Evolutionary conservation across 2,888 invertebrate species (phyloP), one percentile per base, ranked within the genome.

Genomic region (Drosophila anomalipes): DNA sequence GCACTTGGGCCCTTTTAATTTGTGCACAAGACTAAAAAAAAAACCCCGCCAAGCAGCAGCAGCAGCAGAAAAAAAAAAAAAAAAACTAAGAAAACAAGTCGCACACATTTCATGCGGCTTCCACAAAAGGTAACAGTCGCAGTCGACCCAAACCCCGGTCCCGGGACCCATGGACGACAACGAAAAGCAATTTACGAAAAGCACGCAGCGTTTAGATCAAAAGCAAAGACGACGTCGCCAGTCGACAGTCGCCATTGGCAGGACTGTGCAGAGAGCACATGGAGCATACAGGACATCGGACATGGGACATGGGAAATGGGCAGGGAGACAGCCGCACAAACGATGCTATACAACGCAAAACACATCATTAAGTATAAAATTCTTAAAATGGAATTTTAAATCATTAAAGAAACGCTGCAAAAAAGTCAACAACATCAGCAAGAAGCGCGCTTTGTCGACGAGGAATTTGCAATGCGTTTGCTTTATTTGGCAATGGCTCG

Each of bases 351-450:
- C 91, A 92, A 89, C 91, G 91, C 91, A 92, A 93, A 93, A 93
- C 93, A 93, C 93, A 93, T 93, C 93, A 93, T 93, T 93, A 93
- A 93, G 93, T 93, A 93, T 93, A 93, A 93, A 93, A 93, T 93
- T 93, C 93, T 93, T 93, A 93, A 93, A 93, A 93, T 93, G 93
- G 93, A 93, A 93, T 93, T 93, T 93, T 93, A 93, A 93, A 93
- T 87, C 87, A 88, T 88, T 88, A 88, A 88, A 75, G 72, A 71
- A 77, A 86, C 82, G 83, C 81, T 79, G 77, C 69, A 79, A 81
- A 77, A 70, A 78, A 82, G 78, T 70, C 77, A 75, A 79, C 77
- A 75, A 77, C 74, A 64, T 49, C 75, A 79, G 73, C 67, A 69
- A 74, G 74, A 73, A 73, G 59, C 58, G 58, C 64, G 61, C 57